Conservation (phyloP, 2,888 invertebrate genomes). For the Flabesymbios commensalis region DNA sequence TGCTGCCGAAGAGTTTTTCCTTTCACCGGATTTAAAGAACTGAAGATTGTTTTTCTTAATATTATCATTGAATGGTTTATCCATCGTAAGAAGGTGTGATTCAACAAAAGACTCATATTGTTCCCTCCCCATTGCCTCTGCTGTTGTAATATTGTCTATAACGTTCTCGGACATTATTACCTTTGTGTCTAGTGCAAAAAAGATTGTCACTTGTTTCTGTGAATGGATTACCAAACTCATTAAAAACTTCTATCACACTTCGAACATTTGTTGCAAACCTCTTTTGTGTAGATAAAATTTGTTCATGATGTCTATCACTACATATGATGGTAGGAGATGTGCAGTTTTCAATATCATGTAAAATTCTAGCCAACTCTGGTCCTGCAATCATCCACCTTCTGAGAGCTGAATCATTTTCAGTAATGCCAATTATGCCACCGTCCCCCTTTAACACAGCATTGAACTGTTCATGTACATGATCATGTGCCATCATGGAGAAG, state of each 20-base stretch:
- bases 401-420: conserved; percentile 3
- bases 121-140: too few relatives aligned
- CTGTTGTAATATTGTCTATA: too few relatives aligned
- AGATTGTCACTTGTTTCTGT: too few relatives aligned
- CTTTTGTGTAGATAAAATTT: not conserved
- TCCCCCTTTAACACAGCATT: conserved; percentile 7
- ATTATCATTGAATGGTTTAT: too few relatives aligned
- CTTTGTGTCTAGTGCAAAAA: too few relatives aligned
- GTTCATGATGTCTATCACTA: not conserved
- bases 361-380: not conserved
- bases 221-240: not conserved
- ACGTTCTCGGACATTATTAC: too few relatives aligned
- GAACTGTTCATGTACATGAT: conserved; percentile 8
- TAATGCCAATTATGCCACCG: conserved; percentile 3
- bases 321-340: not conserved
- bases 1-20: too few relatives aligned
- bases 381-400: not conserved
- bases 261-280: not conserved
- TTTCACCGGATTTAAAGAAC: too few relatives aligned
- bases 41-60: too few relatives aligned
- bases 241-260: not conserved
- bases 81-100: too few relatives aligned
- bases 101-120: too few relatives aligned
- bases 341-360: not conserved
- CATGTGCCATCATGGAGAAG: conserved; percentile 6